Base-by-base conservation (phyloP, 2,797 vertebrate species). In the Cichlasoma orientale region DNA sequence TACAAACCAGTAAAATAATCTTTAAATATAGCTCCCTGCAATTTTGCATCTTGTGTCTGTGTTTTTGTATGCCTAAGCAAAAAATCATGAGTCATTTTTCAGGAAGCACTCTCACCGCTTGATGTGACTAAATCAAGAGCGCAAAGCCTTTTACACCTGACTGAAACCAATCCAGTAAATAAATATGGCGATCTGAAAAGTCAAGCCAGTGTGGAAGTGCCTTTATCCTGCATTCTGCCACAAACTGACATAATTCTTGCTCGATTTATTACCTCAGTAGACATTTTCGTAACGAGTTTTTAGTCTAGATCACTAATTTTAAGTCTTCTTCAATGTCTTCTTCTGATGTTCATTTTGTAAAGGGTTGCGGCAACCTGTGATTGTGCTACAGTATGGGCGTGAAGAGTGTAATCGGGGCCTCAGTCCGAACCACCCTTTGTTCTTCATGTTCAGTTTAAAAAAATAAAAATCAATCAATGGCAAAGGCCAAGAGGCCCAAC, bases 71-170 rank as follows among this genome's bases (percentile, higher is more conserved):
- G 2, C 19, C 27, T 29, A 7, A 31, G 25, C 57, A 80, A 72
- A 36, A 36, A 68, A 29, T 50, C 23, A 68, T 58, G 72, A 89
- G 75, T 82, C 77, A 77, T 41, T 52, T 68, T 59, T 79, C 12
- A 75, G 21, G 63, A 86, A 80, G 23, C 3, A 21, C 10, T 9
- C n/a, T 75, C 56, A 52, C 18, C 25, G 53, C 9, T 56, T 8
- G 33, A 72, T 55, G 27, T 72, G 44, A 79, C 29, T 74, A 78
- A 21, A 72, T 77, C 38, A 70, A 73, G 63, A 59, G 1, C 69
- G 27, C 3, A 27, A 47, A 25, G n/a, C n/a, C 54, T 66, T 80
- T 74, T 31, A 47, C 12, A 80, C 19, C 38, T 58, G 16, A 38
- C 18, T 41, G 66, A 70, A 59, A 44, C 7, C 21, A 18, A 3